Percentiles rank a stretch among this genome's conserved stretches.
Evolutionary conservation across 2,113 vertebrate genomes (phyloP).

Genomic region (Pongo abelii): DNA sequence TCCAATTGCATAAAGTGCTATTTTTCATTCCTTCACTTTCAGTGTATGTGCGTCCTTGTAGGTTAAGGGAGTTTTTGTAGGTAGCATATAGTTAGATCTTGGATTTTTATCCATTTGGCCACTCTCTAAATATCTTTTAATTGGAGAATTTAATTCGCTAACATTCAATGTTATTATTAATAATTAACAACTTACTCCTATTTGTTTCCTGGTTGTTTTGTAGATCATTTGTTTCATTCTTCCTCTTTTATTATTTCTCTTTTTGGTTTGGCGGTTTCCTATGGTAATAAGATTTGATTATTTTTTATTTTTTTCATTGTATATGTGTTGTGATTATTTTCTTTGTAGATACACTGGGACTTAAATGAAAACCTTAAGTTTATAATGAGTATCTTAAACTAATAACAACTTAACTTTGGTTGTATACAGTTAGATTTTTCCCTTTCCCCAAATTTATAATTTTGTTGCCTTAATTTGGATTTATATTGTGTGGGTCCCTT

Average conservation of each 20-base stretch:
- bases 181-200: background rate
- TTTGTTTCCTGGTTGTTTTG: background rate
- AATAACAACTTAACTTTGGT: background rate
- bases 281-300: background rate
- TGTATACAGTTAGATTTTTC: background rate
- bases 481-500: background rate
- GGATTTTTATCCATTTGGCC: background rate
- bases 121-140: background rate
- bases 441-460: background rate
- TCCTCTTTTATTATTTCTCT: background rate
- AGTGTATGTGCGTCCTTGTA: background rate
- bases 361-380: background rate
- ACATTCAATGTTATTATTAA: background rate
- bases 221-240: background rate
- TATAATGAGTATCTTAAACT: background rate
- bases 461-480: background rate
- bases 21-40: background rate
- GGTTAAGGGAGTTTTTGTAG: background rate
- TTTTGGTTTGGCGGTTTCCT: background rate
- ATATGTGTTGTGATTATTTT: background rate
- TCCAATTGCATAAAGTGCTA: background rate
- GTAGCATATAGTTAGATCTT: background rate
- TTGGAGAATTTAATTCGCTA: background rate
- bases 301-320: background rate
- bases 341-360: background rate